Evolutionary conservation across 2,888 invertebrate genomes (phyloP).

Genomic region (Phortica magna): DNA sequence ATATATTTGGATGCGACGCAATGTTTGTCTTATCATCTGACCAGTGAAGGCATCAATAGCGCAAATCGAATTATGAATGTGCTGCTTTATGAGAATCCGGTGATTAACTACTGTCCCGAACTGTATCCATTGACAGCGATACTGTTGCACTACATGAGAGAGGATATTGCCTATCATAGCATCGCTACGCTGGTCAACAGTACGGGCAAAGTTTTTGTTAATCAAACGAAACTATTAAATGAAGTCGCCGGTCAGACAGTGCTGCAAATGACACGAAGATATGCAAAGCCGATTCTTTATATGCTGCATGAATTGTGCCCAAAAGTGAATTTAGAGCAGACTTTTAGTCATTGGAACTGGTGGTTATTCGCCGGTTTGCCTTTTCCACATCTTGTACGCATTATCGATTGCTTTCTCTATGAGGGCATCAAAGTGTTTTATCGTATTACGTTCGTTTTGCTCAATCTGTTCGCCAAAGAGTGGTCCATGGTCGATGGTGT

Average conservation of each 20-base stretch:
- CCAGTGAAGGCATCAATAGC: conserved; percentile 87
- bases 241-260: conserved; percentile 96
- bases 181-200: conserved; percentile 91
- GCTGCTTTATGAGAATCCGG: conserved; percentile 91
- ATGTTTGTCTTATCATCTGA: conserved; percentile 89
- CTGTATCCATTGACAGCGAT: conserved; percentile 93
- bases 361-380: conserved; percentile 96
- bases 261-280: conserved; percentile 95
- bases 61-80: conserved; percentile 92
- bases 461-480: conserved; percentile 92
- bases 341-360: conserved; percentile 96
- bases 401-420: conserved; percentile 96
- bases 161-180: conserved; percentile 86
- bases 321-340: conserved; percentile 85
- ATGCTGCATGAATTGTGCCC: conserved; percentile 87
- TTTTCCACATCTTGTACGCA: conserved; percentile 92
- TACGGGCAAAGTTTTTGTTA: conserved; percentile 92
- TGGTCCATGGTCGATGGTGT: conserved; percentile 82
- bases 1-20: conserved; percentile 92
- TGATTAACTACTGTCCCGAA: conserved; percentile 94
- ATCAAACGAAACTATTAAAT: conserved; percentile 94
- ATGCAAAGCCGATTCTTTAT: conserved; percentile 88
- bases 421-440: conserved; percentile 95
- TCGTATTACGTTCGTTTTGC: conserved; percentile 91
- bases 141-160: conserved; percentile 94